phyloP scores from a whole-genome alignment of 2,888 invertebrate species.

The Seira musarum region DNA sequence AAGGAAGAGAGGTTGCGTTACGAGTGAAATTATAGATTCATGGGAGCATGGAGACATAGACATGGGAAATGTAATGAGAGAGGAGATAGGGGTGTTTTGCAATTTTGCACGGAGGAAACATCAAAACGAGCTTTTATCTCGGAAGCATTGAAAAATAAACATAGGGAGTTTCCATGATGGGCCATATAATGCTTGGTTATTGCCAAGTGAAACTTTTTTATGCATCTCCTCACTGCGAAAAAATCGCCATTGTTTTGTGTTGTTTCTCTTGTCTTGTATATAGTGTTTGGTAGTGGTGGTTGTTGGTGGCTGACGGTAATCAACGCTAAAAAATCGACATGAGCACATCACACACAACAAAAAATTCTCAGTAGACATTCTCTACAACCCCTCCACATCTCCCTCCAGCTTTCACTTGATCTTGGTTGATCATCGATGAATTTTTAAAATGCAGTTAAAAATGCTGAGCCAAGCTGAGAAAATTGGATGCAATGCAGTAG shows the following conservation, averaged over 20 bases:
- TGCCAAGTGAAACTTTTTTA: neutral
- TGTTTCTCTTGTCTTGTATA: no score
- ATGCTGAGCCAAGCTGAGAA: neutral
- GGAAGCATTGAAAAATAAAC: neutral
- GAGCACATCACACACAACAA: neutral
- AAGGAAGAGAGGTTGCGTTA: neutral
- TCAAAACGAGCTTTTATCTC: neutral
- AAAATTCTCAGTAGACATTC: neutral
- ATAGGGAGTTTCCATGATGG: neutral
- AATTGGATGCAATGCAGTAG: conserved; percentile 17
- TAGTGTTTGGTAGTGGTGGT: no score
- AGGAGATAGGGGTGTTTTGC: conserved; percentile 7
- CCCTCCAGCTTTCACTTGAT: neutral
- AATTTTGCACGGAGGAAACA: neutral
- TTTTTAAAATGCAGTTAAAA: neutral
- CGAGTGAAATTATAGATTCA: conserved; percentile 37
- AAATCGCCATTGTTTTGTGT: conserved; percentile 1
- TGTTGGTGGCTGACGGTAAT: no score
- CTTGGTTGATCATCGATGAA: conserved; percentile 13
- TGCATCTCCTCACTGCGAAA: neutral
- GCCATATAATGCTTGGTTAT: conserved; percentile 1
- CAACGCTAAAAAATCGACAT: neutral
- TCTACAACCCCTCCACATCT: no score
- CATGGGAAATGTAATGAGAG: conserved; percentile 10
- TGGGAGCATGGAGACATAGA: conserved; percentile 16